phyloP scores from a whole-genome alignment of 2,888 invertebrate genomes.

The Aleiodes leptofemur region DNA sequence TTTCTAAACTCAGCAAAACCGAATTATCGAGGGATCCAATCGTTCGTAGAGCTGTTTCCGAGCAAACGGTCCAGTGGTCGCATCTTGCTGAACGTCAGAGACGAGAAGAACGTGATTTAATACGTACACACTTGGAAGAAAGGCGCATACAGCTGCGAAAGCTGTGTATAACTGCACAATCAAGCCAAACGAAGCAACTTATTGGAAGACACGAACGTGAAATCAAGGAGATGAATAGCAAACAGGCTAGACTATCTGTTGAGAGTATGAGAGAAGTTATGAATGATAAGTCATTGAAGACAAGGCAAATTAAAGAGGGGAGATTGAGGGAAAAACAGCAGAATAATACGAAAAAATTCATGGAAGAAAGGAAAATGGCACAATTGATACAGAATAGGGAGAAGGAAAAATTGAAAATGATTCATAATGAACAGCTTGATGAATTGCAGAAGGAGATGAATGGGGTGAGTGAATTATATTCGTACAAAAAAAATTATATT shows the following conservation, averaged over 20 bases:
- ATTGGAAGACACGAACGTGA: slow-evolving; percentile 94
- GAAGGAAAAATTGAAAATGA: slow-evolving; percentile 92
- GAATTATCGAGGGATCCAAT: slow-evolving; percentile 87
- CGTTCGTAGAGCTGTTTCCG: slow-evolving; percentile 89
- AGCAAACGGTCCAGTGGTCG: slow-evolving; percentile 97
- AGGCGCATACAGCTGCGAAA: slow-evolving; percentile 82
- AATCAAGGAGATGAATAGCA: slow-evolving; percentile 94
- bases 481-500: too few species aligned
- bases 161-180: slow-evolving; percentile 90
- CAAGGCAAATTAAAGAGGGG: slow-evolving; percentile 97
- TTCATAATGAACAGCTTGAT: slow-evolving; percentile 94
- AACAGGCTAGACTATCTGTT: slow-evolving; percentile 97
- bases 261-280: slow-evolving; percentile 97
- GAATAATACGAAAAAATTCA: slow-evolving; percentile 97
- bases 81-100: slow-evolving; percentile 90
- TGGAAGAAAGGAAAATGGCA: slow-evolving; percentile 94
- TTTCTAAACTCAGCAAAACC: slow-evolving; percentile 80
- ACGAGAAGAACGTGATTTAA: slow-evolving; percentile 88
- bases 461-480: slow-evolving; percentile 80
- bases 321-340: slow-evolving; percentile 96
- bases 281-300: slow-evolving; percentile 96
- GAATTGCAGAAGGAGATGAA: slow-evolving; percentile 92
- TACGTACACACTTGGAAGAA: slow-evolving; percentile 90
- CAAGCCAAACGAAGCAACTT: slow-evolving; percentile 90
- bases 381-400: slow-evolving; percentile 94